Conservation (phyloP, 2,113 vertebrate genomes). For the Corythornis vintsioides region DNA sequence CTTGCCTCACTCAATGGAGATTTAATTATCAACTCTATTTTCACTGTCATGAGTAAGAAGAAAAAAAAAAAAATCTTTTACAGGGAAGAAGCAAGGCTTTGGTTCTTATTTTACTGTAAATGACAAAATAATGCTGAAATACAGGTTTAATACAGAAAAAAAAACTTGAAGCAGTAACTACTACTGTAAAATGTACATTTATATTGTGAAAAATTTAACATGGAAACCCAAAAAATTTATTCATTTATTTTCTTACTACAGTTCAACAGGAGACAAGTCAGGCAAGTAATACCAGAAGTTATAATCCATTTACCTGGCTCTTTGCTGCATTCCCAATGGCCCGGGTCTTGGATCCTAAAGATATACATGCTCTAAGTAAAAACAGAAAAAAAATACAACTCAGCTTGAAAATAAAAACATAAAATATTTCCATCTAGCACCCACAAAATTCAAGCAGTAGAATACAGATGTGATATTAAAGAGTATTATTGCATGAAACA, state of each 20-base stretch:
- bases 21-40: not conserved
- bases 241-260: not conserved
- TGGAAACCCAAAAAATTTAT: no score
- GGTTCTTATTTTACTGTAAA: not conserved
- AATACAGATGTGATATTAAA: not conserved
- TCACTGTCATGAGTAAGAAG: not conserved
- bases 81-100: not conserved
- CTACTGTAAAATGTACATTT: not conserved
- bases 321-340: slow-evolving; percentile 95
- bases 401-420: not conserved
- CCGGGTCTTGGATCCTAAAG: slow-evolving; percentile 91
- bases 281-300: not conserved
- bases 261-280: not conserved
- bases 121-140: not conserved
- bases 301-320: slow-evolving; percentile 85
- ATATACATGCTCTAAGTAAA: slow-evolving; percentile 87
- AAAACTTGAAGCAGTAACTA: not conserved
- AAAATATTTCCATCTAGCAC: not conserved
- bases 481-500: not conserved
- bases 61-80: not conserved
- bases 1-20: not conserved
- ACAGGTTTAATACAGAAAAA: not conserved
- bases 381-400: not conserved
- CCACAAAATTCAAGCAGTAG: not conserved
- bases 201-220: not conserved